Percentiles rank a stretch among this genome's conserved stretches.
Conservation (phyloP, 2,888 invertebrate genomes). For the Lissonota sp. region DNA sequence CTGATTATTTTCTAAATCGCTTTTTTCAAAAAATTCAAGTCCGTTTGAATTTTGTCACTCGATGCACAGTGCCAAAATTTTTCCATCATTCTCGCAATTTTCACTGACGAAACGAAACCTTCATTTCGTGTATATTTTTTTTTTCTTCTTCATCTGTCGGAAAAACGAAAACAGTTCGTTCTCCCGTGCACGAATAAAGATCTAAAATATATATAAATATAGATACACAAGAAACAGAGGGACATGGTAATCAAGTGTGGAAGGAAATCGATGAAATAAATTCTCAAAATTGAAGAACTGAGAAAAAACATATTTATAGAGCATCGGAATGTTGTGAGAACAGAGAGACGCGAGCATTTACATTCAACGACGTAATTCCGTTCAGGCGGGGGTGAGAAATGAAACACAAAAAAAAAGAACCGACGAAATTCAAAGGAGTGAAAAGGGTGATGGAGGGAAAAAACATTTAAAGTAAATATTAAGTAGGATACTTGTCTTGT, state of each 20-base stretch:
- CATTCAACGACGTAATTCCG: constrained; percentile 28
- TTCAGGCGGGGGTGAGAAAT: constrained; percentile 10
- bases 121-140: no score
- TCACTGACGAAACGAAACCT: no score
- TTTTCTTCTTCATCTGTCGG: no score
- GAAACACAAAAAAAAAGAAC: constrained; percentile 24
- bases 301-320: constrained; percentile 10
- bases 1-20: constrained; percentile 11
- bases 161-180: no score
- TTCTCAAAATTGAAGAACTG: background rate
- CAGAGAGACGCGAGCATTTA: background rate
- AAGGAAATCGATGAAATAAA: constrained; percentile 22
- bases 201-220: no score
- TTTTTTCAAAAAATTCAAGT: background rate
- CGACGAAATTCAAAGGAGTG: constrained; percentile 26
- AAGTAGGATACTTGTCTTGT: constrained; percentile 66
- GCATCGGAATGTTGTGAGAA: no score
- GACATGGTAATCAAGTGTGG: no score
- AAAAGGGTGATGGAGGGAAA: constrained; percentile 12
- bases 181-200: no score
- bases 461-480: constrained; percentile 51
- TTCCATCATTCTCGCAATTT: no score
- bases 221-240: no score
- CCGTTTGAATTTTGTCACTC: no score
- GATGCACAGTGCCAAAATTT: no score